Base-by-base conservation (phyloP, 2,797 vertebrate genomes). In the Furcifer pardalis region DNA sequence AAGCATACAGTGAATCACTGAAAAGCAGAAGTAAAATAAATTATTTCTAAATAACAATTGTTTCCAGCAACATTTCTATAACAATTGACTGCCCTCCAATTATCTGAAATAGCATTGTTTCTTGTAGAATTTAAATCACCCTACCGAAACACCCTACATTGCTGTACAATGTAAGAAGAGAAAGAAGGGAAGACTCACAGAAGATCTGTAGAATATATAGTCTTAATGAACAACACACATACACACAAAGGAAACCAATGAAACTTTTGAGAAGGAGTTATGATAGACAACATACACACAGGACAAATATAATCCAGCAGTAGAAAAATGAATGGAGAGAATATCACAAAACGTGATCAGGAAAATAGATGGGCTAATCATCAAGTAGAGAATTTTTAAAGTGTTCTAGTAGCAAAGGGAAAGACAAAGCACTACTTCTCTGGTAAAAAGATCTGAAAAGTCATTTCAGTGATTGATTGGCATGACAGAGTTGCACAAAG, bases 11-110 rank as follows among this genome's bases (percentile, higher is more conserved):
- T 52, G 32, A 40, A 37, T 40, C 10, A 40, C 5, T n/a, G 27
- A 52, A 63, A 79, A 40, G 4, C 60, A 52, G n/a, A 65, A 56
- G 62, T 46, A n/a, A 27, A 76, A 49, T 42, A 78, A 15, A 23
- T n/a, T 13, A 8, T 72, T 71, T 84, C 9, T 62, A 56, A 73
- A 72, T 42, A 46, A 12, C 7, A 8, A 7, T 23, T 72, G 37
- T 35, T 35, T 68, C 46, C 49, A 25, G 69, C 52, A 71, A 44
- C 66, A 84, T 79, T 84, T 65, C 32, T 73, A 68, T 79, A 78
- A 84, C 63, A 25, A 44, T 63, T 46, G 23, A 73, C 10, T 52
- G 40, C 46, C 78, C 25, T 79, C n/a, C 17, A n/a, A 56, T 37
- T 72, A 13, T 63, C 32, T 40, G 42, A 78, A 72, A 63, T 13